Conservation (phyloP, 2,113 vertebrate genomes). For the Forbesichthys papilliferus region DNA sequence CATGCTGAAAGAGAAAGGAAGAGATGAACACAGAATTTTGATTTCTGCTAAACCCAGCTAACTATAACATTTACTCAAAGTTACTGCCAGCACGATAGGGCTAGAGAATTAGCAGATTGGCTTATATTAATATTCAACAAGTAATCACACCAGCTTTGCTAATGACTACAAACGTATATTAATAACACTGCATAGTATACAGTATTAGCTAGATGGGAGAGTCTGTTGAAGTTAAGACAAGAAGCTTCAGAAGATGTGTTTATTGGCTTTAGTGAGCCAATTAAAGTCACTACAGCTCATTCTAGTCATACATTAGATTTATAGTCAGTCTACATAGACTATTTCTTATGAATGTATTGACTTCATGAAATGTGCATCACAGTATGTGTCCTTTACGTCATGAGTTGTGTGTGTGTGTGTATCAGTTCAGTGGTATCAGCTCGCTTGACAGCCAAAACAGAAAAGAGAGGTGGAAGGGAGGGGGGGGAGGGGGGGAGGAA, state of each 20-base stretch:
- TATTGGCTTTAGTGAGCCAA: conserved; percentile 31
- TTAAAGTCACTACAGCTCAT: conserved; percentile 5
- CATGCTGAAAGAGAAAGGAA: conserved; percentile 80
- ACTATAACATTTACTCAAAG: conserved; percentile 27
- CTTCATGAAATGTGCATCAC: too few relatives aligned
- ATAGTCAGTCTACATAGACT: background rate
- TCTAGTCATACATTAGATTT: background rate
- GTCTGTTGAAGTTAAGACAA: conserved; percentile 34
- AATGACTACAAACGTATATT: conserved; percentile 24
- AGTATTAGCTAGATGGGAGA: conserved; percentile 38
- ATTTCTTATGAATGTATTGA: background rate
- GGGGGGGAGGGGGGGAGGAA: conserved; percentile 7
- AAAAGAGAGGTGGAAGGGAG: conserved; percentile 22
- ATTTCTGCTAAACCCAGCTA: conserved; percentile 40
- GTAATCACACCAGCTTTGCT: conserved; percentile 39
- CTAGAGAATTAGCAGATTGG: conserved; percentile 45
- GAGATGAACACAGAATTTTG: conserved; percentile 6
- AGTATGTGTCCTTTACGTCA: too few relatives aligned
- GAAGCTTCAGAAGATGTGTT: conserved; percentile 41
- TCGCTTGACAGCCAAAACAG: conserved; percentile 9
- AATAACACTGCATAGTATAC: conserved; percentile 32
- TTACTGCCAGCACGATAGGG: conserved; percentile 32
- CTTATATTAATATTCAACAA: conserved; percentile 17
- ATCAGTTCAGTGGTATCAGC: conserved; percentile 67
- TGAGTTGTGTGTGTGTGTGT: background rate